Evolutionary conservation across 2,888 invertebrate species (phyloP), one percentile per base, ranked within the genome.

Genomic region (Oscheius sp.): DNA sequence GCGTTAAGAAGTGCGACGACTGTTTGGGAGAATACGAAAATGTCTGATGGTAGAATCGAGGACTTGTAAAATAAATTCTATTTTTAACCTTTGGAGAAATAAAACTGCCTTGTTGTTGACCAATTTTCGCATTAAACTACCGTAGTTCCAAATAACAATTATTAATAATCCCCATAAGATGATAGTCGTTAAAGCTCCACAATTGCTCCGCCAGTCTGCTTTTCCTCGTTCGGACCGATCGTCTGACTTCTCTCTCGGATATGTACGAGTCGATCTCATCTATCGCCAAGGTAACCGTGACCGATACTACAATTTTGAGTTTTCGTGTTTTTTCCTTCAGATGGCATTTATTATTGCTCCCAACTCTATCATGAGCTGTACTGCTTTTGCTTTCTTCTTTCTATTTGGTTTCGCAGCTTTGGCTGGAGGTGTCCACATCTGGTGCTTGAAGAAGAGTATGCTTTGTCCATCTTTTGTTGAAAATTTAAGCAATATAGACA

Each of bases 1-100:
- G 42, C 12, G 29, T 61, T 23, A 61, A 61, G 31, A 61, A 61
- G 45, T 61, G 45, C 31, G 61, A 61, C 8, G 8, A 23, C 12
- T 48, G 48, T 23, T 20, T 25, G 25, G 25, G 20, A 23, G 48
- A 48, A 48, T 37, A 37, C 37, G 37, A 37, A 15, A 37, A 15
- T 37, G 37, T 37, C 37, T 37, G 15, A 37, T 10, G 37, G 15
- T 10, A 37, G n/a, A n/a, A n/a, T n/a, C n/a, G n/a, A n/a, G n/a
- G n/a, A n/a, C n/a, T n/a, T n/a, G n/a, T n/a, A n/a, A n/a, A n/a
- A n/a, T n/a, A n/a, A n/a, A n/a, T n/a, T n/a, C n/a, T n/a, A n/a
- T n/a, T n/a, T n/a, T n/a, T n/a, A n/a, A n/a, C n/a, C n/a, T n/a
- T n/a, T n/a, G n/a, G n/a, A n/a, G n/a, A n/a, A n/a, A n/a, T n/a